Conservation (phyloP, 2,797 vertebrate species). For the Chloroceryle amazona region DNA sequence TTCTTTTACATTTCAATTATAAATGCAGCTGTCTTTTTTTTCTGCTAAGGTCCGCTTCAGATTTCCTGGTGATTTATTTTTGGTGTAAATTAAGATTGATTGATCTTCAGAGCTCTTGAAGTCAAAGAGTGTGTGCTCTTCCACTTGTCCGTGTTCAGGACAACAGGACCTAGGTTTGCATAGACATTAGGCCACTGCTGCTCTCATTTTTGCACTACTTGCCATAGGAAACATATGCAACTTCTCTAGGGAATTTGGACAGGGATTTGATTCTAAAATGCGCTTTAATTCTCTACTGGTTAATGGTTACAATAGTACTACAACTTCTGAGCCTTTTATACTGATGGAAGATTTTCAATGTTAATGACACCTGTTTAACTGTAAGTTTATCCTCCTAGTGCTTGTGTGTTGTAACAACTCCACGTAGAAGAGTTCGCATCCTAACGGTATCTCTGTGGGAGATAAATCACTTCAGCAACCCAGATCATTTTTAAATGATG, state of each 20-base stretch:
- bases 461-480: not conserved
- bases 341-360: not conserved
- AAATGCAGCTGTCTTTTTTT: not conserved
- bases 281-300: not conserved
- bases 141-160: rapidly evolving
- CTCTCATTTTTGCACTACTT: not conserved
- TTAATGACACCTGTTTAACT: not conserved
- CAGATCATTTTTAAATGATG: not conserved
- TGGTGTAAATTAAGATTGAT: not conserved
- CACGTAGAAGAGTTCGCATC: not conserved
- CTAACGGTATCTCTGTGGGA: not conserved
- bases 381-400: not conserved
- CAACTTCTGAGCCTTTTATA: not conserved
- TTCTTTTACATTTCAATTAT: not conserved
- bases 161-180: not conserved
- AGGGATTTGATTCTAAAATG: not conserved
- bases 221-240: not conserved
- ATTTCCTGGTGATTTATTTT: not conserved
- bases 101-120: not conserved
- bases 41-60: not conserved
- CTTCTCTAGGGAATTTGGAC: not conserved
- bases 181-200: rapidly evolving
- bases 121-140: not conserved
- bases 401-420: not conserved
- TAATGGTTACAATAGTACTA: not conserved